These are phyloP conservation scores for Sicus ferrugineus DNA, from an alignment of 2,888 invertebrate species.

Conservation along the genomic window DNA sequence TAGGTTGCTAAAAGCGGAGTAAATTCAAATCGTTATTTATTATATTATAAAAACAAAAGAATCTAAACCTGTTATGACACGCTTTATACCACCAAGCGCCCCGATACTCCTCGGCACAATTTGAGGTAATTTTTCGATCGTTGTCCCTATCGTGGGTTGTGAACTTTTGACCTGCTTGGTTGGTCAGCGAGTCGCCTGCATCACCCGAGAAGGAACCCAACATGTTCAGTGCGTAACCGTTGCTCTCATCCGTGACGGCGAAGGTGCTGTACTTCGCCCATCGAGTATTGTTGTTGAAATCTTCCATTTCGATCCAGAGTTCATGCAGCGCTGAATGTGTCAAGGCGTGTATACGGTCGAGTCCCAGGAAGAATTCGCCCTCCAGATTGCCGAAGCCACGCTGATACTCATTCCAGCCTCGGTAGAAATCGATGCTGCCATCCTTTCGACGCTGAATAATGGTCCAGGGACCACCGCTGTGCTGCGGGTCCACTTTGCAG, in stretches of 20 bases:
- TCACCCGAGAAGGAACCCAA: constrained; percentile 71
- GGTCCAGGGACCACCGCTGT: constrained; percentile 71
- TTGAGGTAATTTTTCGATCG: constrained; percentile 69
- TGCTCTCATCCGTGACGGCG: constrained; percentile 71
- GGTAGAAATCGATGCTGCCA: constrained; percentile 72
- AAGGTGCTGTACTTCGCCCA: constrained; percentile 71
- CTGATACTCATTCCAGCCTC: constrained; percentile 72
- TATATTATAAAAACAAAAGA: neutral
- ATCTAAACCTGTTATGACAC: constrained; percentile 70
- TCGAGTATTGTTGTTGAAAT: constrained; percentile 67
- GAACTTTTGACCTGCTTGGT: constrained; percentile 74
- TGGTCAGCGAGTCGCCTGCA: constrained; percentile 73
- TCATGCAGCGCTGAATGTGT: constrained; percentile 64
- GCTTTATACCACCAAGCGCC: constrained; percentile 79
- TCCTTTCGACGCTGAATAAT: constrained; percentile 73
- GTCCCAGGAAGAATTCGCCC: constrained; percentile 75
- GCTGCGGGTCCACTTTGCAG: neutral
- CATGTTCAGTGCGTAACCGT: constrained; percentile 71
- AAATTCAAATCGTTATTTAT: neutral
- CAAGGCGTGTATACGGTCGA: constrained; percentile 70
- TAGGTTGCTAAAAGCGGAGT: neutral
- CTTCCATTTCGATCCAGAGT: constrained; percentile 70
- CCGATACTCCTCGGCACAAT: constrained; percentile 71
- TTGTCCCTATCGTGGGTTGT: constrained; percentile 73
- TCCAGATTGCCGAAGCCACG: constrained; percentile 74